Evolutionary conservation across 2,888 invertebrate species (phyloP).

Genomic region (Lasius platythorax): DNA sequence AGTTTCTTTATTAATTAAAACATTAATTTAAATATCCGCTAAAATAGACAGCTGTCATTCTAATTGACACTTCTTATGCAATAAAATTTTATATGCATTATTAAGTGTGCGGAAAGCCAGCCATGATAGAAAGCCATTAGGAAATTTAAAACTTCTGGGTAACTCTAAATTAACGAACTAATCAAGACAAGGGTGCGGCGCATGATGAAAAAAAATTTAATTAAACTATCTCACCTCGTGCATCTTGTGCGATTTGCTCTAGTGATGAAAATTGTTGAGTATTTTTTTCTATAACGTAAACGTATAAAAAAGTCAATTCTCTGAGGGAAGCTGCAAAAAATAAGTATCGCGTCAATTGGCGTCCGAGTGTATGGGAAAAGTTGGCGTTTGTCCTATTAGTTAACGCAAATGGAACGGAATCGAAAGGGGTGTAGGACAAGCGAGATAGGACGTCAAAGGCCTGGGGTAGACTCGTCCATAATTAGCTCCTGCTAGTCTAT

Average conservation of each 20-base stretch:
- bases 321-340: slow-evolving; percentile 34
- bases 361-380: slow-evolving; percentile 35
- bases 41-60: neutral
- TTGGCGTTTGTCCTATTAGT: slow-evolving; percentile 25
- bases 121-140: slow-evolving; percentile 23
- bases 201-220: slow-evolving; percentile 44
- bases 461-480: slow-evolving; percentile 43
- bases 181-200: neutral
- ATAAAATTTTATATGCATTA: slow-evolving; percentile 31
- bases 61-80: neutral
- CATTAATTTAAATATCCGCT: slow-evolving; percentile 16
- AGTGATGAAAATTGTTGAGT: neutral
- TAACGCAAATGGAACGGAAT: slow-evolving; percentile 52
- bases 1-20: neutral
- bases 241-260: neutral
- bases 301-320: neutral
- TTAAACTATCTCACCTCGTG: slow-evolving; percentile 22
- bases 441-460: slow-evolving; percentile 46
- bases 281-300: neutral
- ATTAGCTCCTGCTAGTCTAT: slow-evolving; percentile 47
- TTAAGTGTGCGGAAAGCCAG: slow-evolving; percentile 33
- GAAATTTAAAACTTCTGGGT: slow-evolving; percentile 42
- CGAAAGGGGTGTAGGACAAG: slow-evolving; percentile 32
- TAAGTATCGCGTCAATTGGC: slow-evolving; percentile 45
- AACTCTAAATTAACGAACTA: slow-evolving; percentile 32